Evolutionary conservation across 2,888 invertebrate genomes (phyloP), one percentile per base, ranked within the genome.

Genomic region (Drosophila subsilvestris): DNA sequence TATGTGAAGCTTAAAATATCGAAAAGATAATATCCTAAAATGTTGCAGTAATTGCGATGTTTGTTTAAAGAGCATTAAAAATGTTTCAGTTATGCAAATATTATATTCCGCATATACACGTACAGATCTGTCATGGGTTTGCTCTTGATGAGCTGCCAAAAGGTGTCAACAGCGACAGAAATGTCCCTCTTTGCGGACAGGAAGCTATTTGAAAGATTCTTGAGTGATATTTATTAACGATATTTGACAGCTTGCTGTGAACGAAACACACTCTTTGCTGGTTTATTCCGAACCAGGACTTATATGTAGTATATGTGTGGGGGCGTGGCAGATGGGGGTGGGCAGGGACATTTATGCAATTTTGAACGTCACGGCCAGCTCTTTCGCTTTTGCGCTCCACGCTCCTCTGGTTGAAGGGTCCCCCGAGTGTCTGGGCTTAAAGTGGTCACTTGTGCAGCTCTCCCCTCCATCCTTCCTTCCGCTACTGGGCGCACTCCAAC

Each of bases 401-500:
- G 25, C 22, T 27, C 20, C 44, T 17, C 7, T 20, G 49, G 48
- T 43, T 47, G 42, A 48, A 63, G 37, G 42, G 48, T 63, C 56
- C 48, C 55, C 63, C 55, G 49, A 75, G 78, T 62, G 65, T 44
- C 62, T 63, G 57, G 47, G 65, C 72, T 63, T 68, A 60, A 57
- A 79, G 65, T 79, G 62, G 74, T 62, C 68, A 69, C 69, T 69
- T 56, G 55, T 50, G 42, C 18, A 25, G 68, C 27, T 6, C n/a
- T 2, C 60, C 32, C 17, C 48, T 44, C 25, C 25, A n/a, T 37
- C 37, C 14, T n/a, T 37, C n/a, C 37, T 37, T 7, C 37, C 37
- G 27, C 27, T 14, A 1, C 27, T 25, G 25, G 25, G 25, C 7
- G 25, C 25, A 25, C 25, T 25, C 25, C 6, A 25, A 6, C 25